phyloP scores from a whole-genome alignment of 2,113 vertebrate genomes.

The Rhea pennata region DNA sequence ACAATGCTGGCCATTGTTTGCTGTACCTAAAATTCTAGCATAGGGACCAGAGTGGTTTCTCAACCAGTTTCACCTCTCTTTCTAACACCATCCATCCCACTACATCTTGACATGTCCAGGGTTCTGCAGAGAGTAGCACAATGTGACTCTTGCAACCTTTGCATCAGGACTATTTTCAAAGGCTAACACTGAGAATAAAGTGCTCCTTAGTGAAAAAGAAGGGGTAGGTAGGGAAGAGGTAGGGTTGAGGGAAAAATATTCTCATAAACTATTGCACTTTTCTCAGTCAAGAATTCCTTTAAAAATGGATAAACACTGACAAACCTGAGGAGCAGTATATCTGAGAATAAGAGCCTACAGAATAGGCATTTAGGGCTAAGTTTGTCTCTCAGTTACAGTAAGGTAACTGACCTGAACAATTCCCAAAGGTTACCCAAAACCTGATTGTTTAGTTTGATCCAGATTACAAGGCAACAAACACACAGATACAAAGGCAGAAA shows the following conservation, averaged over 20 bases:
- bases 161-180: background rate
- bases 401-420: background rate
- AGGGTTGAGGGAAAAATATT: background rate
- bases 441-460: background rate
- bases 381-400: background rate
- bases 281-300: background rate
- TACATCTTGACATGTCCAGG: background rate
- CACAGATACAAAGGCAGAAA: background rate
- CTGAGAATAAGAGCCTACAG: background rate
- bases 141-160: background rate
- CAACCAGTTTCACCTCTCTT: background rate
- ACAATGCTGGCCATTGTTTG: background rate
- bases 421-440: no score
- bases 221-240: no score
- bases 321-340: background rate
- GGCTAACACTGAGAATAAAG: slow-evolving; percentile 5
- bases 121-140: background rate
- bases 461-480: background rate
- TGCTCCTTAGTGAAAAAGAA: background rate
- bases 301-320: background rate
- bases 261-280: background rate
- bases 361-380: background rate
- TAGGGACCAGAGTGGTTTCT: background rate
- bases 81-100: background rate
- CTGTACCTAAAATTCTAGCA: background rate